Percentiles rank a stretch among this genome's conserved stretches.
Evolutionary conservation across 2,888 invertebrate species (phyloP).

Genomic region (Lacanobia wlatinum): DNA sequence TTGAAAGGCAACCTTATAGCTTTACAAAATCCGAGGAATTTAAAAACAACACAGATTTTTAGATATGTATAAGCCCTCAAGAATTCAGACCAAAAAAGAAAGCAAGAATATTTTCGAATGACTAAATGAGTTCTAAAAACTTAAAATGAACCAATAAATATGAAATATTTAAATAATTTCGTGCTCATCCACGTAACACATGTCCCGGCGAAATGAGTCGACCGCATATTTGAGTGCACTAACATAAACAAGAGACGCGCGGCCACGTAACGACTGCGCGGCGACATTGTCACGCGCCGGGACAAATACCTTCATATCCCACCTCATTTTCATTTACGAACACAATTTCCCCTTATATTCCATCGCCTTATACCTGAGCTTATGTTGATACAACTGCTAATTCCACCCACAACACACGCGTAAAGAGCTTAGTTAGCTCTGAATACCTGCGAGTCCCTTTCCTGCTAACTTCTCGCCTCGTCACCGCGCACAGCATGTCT

Average conservation of each 20-base stretch:
- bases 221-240: slow-evolving; percentile 55
- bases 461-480: slow-evolving; percentile 8
- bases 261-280: slow-evolving; percentile 21
- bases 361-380: slow-evolving; percentile 21
- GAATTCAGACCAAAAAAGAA: slow-evolving; percentile 23
- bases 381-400: slow-evolving; percentile 45
- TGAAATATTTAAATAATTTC: slow-evolving; percentile 22
- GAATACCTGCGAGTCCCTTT: slow-evolving; percentile 24
- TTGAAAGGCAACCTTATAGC: neutral
- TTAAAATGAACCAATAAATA: slow-evolving; percentile 41
- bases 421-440: slow-evolving; percentile 46
- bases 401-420: slow-evolving; percentile 19
- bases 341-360: slow-evolving; percentile 30
- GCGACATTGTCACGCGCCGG: slow-evolving; percentile 38
- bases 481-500: slow-evolving; percentile 26
- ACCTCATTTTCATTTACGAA: slow-evolving; percentile 44
- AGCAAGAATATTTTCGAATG: slow-evolving; percentile 15
- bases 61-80: slow-evolving; percentile 2
- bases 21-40: neutral
- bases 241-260: slow-evolving; percentile 42
- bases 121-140: slow-evolving; percentile 31
- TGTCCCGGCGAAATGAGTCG: slow-evolving; percentile 35
- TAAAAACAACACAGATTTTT: slow-evolving; percentile 1
- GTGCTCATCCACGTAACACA: slow-evolving; percentile 16
- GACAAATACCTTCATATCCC: slow-evolving; percentile 43